Evolutionary conservation across 1,140 invertebrate genomes (phyloP).

Genomic region (Zaprionus tsacasi): DNA sequence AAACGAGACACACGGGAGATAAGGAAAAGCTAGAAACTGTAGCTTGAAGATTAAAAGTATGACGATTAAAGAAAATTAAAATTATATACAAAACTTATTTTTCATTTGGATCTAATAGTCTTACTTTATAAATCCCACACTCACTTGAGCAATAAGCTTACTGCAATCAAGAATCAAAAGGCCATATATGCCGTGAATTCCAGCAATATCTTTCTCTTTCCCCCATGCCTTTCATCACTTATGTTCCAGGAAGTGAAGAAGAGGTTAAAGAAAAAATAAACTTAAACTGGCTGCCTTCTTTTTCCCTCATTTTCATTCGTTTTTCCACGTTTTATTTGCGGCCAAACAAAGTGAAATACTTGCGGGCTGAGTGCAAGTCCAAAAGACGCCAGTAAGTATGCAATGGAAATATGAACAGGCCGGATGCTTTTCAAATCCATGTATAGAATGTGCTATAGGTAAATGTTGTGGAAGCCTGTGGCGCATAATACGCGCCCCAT

Average conservation of each 20-base stretch:
- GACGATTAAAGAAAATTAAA: too few relatives aligned
- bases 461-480: conserved; percentile 63
- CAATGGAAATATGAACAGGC: conserved; percentile 22
- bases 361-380: conserved; percentile 57
- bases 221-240: conserved; percentile 1
- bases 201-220: neutral
- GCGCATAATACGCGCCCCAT: conserved; percentile 42
- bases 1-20: neutral
- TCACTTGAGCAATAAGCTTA: too few relatives aligned
- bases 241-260: neutral
- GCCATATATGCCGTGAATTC: neutral
- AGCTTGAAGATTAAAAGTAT: too few relatives aligned
- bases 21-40: neutral
- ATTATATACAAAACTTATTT: too few relatives aligned
- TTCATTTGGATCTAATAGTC: too few relatives aligned
- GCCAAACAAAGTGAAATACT: conserved; percentile 72
- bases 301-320: conserved; percentile 48
- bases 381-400: conserved; percentile 51
- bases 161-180: neutral
- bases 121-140: too few relatives aligned
- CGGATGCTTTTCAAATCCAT: conserved; percentile 15
- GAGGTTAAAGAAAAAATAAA: conserved; percentile 43
- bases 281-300: conserved; percentile 37
- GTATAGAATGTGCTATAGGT: conserved; percentile 44
- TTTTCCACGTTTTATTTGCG: conserved; percentile 59